Evolutionary conservation across 2,797 vertebrate genomes (phyloP).

Genomic region (Borostomias antarcticus): DNA sequence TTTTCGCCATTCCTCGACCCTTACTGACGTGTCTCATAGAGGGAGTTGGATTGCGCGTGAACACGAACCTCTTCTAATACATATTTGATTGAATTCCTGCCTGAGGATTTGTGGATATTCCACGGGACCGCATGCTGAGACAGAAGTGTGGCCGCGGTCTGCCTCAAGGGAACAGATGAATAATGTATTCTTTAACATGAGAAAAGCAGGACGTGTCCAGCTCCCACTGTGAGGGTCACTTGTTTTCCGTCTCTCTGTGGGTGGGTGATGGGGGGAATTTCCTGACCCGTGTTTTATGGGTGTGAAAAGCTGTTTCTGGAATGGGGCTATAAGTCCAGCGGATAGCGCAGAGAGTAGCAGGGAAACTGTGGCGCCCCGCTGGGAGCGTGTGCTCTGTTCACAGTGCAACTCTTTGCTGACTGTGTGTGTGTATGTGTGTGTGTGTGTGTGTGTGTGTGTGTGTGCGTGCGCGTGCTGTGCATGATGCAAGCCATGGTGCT

Average conservation of each 20-base stretch:
- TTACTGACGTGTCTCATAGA: too few relatives aligned
- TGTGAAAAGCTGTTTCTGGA: neutral
- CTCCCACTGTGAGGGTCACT: neutral
- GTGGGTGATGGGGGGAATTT: neutral
- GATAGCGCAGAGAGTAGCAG: neutral
- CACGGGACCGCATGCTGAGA: neutral
- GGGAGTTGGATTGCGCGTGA: too few relatives aligned
- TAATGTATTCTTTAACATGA: neutral
- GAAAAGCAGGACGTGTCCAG: neutral
- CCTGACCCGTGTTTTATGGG: neutral
- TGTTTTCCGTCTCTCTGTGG: neutral
- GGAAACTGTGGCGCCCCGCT: too few relatives aligned
- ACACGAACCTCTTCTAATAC: too few relatives aligned
- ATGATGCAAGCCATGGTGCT: constrained; percentile 25
- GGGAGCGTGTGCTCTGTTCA: too few relatives aligned
- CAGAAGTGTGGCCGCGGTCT: neutral
- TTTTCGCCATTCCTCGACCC: too few relatives aligned
- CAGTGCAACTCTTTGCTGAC: too few relatives aligned
- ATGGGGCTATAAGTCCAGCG: neutral
- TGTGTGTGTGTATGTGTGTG: neutral
- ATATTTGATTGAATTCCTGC: neutral
- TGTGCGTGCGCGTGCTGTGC: constrained; percentile 1
- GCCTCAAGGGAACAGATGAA: neutral
- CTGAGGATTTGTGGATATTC: neutral
- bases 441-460: neutral